Evolutionary conservation across 2,888 invertebrate genomes (phyloP).

Genomic region (Tinea semifulvella): DNA sequence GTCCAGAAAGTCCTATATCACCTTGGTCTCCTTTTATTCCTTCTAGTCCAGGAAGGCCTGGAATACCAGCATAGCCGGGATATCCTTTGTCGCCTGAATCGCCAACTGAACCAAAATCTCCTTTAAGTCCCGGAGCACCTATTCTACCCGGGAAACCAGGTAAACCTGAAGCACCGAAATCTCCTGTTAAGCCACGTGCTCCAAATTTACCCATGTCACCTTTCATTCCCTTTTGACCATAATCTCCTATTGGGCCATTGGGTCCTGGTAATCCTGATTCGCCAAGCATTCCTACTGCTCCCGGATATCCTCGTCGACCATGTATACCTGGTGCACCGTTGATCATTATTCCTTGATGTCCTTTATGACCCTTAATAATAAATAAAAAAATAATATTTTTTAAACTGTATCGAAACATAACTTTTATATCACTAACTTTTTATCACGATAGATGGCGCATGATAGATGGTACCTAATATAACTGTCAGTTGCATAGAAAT

Average conservation of each 20-base stretch:
- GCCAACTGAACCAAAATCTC: slow-evolving; percentile 8
- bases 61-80: slow-evolving; percentile 30
- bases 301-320: slow-evolving; percentile 77
- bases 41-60: slow-evolving; percentile 42
- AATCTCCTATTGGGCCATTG: slow-evolving; percentile 40
- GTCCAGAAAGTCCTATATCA: slow-evolving; percentile 77
- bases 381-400: no score
- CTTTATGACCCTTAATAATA: slow-evolving; percentile 47
- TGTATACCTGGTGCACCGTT: slow-evolving; percentile 76
- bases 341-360: slow-evolving; percentile 35
- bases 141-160: slow-evolving; percentile 62
- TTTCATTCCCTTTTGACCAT: slow-evolving; percentile 61
- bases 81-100: slow-evolving; percentile 9
- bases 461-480: no score
- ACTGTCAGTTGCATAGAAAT: no score
- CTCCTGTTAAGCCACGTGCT: slow-evolving; percentile 40
- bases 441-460: no score
- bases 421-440: no score
- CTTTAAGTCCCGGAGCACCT: slow-evolving; percentile 5
- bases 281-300: slow-evolving; percentile 74
- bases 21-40: slow-evolving; percentile 64
- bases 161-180: slow-evolving; percentile 41
- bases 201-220: slow-evolving; percentile 64
- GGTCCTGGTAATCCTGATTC: slow-evolving; percentile 50
- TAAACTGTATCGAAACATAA: no score